Base-by-base conservation (phyloP, 2,113 vertebrate genomes). In the Eidolon helvum region DNA sequence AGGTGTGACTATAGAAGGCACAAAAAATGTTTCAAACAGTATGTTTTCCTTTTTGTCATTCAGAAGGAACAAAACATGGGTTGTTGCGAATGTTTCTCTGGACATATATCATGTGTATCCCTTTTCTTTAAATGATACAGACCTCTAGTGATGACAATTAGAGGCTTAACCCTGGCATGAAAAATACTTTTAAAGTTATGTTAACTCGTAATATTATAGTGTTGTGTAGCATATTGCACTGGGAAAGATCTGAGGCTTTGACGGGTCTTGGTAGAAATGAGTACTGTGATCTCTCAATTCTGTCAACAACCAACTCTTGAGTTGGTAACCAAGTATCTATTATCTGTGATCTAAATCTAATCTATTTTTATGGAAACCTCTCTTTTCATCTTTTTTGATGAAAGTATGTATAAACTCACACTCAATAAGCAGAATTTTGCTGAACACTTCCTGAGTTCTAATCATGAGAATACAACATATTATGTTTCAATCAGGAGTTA, bases 31-130 rank as follows among this genome's bases (percentile, higher is more conserved):
- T 82, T 93, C 74, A 75, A 95, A 84, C 66, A 94, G 95, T 77
- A 94, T 95, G 71, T 93, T 96, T 97, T 92, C 40, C 95, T 94
- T 91, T 84, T 82, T 97, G 88, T 71, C 77, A 97, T 96, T 98
- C 93, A 97, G 78, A 78, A 97, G 61, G 69, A 97, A 94, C 53
- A 88, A 90, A 97, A 94, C 21, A 63, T 72, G 24, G 30, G 91
- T 77, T 80, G 63, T 82, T 98, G 43, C 92, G 78, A 98, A 91
- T 95, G 93, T 95, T 95, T 89, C 74, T 88, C 75, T 97, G 91
- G 72, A 50, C 16, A 53, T 26, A 61, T 26, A 28, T 33, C 53
- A 57, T n/a, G 14, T 40, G 38, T 10, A 12, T 35, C 2, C 4
- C 0, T 68, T 82, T 71, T 61, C 22, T 59, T 90, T 79, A 85